phyloP scores from a whole-genome alignment of 2,113 vertebrate species.

The Benitochromis conjunctus region DNA sequence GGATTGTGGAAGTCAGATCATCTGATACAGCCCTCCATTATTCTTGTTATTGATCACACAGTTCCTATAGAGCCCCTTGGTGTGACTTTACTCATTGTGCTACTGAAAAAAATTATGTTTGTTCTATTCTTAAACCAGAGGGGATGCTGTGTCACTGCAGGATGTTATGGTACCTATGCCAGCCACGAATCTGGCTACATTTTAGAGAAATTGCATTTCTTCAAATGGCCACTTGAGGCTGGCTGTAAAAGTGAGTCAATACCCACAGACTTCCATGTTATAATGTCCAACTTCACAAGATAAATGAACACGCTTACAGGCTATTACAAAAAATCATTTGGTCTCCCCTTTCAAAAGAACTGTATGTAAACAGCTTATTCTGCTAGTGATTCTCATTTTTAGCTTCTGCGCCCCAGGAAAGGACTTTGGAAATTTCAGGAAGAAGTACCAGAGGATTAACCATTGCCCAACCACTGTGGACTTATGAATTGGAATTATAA shows the following conservation, averaged over 20 bases:
- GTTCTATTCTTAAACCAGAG: not conserved
- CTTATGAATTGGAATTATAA: not conserved
- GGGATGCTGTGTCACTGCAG: not conserved
- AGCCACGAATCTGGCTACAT: not conserved
- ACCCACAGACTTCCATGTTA: not conserved
- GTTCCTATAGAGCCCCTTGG: not conserved
- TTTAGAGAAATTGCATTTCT: not conserved
- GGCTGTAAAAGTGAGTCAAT: not conserved
- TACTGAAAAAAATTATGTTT: not conserved
- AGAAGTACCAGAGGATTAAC: not conserved
- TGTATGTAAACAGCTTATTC: not conserved
- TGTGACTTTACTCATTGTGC: not conserved
- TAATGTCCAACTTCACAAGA: not conserved
- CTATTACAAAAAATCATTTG: not conserved
- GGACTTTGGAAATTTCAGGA: not conserved
- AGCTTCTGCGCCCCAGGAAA: not conserved
- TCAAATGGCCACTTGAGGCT: not conserved
- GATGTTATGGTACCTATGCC: not conserved
- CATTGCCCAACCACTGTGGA: not conserved
- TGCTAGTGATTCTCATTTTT: not conserved
- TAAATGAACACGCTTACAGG: not conserved
- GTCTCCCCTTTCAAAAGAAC: not conserved
- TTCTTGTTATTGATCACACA: not conserved
- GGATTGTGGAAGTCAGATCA: not conserved
- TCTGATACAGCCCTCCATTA: not conserved